Evolutionary conservation across 2,797 vertebrate species (phyloP).

Genomic region (Rhinella marina): DNA sequence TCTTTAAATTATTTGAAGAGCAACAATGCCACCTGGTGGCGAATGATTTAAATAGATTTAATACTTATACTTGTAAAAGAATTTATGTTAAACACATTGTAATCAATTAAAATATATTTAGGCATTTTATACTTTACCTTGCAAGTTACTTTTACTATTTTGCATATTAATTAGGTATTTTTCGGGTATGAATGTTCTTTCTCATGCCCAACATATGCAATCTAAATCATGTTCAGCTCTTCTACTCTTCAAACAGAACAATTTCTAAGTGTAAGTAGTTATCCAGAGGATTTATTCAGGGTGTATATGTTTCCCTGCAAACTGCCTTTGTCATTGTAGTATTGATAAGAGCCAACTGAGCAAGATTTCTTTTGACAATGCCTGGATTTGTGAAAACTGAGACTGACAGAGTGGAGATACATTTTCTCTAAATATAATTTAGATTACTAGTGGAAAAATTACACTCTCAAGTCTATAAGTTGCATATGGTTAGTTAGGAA

Average conservation of each 20-base stretch:
- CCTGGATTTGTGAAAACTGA: too few relatives aligned
- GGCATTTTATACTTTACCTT: neutral
- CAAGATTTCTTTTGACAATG: too few relatives aligned
- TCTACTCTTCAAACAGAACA: neutral
- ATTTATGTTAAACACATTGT: neutral
- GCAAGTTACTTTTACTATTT: neutral
- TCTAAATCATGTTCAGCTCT: neutral
- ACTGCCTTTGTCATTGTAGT: too few relatives aligned
- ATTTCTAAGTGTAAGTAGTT: neutral
- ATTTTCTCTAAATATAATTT: too few relatives aligned
- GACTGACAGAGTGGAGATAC: too few relatives aligned
- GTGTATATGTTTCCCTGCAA: too few relatives aligned
- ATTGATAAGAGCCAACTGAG: too few relatives aligned
- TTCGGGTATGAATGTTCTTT: neutral
- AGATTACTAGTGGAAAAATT: too few relatives aligned
- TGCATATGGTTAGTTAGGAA: too few relatives aligned
- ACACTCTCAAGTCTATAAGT: too few relatives aligned
- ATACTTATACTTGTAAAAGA: too few relatives aligned
- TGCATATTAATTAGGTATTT: neutral
- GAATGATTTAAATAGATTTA: neutral
- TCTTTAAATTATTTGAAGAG: slow-evolving; percentile 66
- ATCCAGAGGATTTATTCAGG: too few relatives aligned
- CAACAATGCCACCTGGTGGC: slow-evolving; percentile 77
- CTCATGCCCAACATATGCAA: neutral
- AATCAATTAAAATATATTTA: neutral